These are phyloP conservation scores for Sakesphorus luctuosus DNA, from an alignment of 2,113 vertebrate species.

Conservation along the genomic window DNA sequence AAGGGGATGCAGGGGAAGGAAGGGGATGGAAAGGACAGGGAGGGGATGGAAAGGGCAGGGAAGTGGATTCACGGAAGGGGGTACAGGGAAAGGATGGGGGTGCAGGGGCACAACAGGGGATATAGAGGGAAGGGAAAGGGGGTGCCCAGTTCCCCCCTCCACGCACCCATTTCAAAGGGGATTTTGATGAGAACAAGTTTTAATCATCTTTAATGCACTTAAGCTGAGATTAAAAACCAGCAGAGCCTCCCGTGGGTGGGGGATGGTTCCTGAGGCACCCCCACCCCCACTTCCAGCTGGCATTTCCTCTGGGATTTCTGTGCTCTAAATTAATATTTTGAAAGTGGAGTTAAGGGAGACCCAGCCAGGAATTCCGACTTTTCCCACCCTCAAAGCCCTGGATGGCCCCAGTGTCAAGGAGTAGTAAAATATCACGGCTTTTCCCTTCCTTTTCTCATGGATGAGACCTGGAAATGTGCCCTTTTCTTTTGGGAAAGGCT, in stretches of 20 bases:
- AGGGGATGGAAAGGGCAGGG: no score
- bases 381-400: background rate
- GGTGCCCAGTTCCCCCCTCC: no score
- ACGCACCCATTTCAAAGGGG: background rate
- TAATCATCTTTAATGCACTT: background rate
- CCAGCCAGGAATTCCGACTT: background rate
- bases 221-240: background rate
- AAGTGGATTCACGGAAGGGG: background rate
- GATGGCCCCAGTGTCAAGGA: fast-evolving
- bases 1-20: no score
- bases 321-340: background rate
- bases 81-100: background rate
- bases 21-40: no score
- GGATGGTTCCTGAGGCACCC: background rate
- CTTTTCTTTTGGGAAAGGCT: background rate
- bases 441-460: background rate
- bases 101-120: background rate
- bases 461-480: background rate
- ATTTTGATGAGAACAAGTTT: background rate
- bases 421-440: fast-evolving
- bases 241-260: background rate
- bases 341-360: background rate
- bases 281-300: background rate
- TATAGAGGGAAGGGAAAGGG: background rate
- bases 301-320: background rate